These are phyloP conservation scores for Diglossa cyanea DNA, from an alignment of 2,797 vertebrate genomes.

Conservation along the genomic window DNA sequence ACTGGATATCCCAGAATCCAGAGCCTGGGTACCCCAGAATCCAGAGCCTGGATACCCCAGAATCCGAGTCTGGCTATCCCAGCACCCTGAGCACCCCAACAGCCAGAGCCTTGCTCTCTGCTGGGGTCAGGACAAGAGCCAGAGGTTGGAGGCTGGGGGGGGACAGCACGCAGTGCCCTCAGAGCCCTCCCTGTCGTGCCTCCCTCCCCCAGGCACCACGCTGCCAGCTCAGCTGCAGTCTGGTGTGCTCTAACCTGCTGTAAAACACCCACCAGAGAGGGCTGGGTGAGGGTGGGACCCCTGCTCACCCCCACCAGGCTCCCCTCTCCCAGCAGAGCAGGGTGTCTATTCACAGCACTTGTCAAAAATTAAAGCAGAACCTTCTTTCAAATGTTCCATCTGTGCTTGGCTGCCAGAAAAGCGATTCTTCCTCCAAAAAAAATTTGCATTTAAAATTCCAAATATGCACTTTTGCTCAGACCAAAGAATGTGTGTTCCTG, in stretches of 20 bases:
- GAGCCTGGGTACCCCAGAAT: rapidly evolving
- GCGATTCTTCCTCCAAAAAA: constrained; percentile 39
- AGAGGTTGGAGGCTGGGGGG: rapidly evolving
- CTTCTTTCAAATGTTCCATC: constrained; percentile 55
- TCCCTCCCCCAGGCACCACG: background rate
- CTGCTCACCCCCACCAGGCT: background rate
- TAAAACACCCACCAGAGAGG: background rate
- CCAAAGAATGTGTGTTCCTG: constrained; percentile 47
- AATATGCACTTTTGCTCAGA: constrained; percentile 65
- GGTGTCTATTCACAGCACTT: constrained; percentile 56
- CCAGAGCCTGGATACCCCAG: too few species aligned
- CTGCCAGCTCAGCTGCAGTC: background rate
- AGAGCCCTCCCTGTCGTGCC: background rate
- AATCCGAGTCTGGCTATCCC: too few species aligned
- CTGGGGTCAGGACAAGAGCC: background rate
- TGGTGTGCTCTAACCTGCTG: background rate
- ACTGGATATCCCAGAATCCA: rapidly evolving
- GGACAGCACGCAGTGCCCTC: background rate
- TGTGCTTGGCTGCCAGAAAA: constrained; percentile 56
- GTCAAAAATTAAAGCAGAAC: constrained; percentile 71
- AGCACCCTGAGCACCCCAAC: background rate
- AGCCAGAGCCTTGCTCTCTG: rapidly evolving
- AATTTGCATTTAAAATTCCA: constrained; percentile 74
- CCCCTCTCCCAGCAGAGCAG: constrained; percentile 13
- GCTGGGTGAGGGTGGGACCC: background rate